Conservation (phyloP, 2,888 invertebrate species). For the Mantis religiosa region DNA sequence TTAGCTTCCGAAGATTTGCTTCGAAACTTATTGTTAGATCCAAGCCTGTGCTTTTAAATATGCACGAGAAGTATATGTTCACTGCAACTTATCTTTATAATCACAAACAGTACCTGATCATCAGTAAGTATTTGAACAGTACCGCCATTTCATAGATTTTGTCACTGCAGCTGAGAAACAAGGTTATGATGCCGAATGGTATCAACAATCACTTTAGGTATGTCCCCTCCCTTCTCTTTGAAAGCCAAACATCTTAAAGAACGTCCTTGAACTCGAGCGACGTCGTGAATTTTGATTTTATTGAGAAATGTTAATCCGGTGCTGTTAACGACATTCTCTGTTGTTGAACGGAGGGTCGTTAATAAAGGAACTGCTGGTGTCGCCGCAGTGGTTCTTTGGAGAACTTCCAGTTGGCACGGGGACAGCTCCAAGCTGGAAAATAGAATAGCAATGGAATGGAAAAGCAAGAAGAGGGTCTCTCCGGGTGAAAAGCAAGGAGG, state of each 20-base stretch:
- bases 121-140: too few relatives aligned
- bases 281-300: not conserved
- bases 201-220: too few relatives aligned
- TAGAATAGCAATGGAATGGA: not conserved
- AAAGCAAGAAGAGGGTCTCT: not conserved
- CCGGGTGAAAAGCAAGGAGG: too few relatives aligned
- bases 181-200: too few relatives aligned
- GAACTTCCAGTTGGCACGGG: not conserved
- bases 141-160: too few relatives aligned
- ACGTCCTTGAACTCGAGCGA: not conserved
- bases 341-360: not conserved
- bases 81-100: too few relatives aligned
- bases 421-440: not conserved
- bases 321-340: not conserved
- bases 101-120: too few relatives aligned
- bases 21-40: too few relatives aligned
- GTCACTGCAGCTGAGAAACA: too few relatives aligned
- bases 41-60: too few relatives aligned
- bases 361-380: not conserved
- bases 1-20: too few relatives aligned
- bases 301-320: not conserved
- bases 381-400: not conserved
- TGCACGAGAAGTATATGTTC: too few relatives aligned
- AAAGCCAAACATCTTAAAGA: not conserved
- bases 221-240: not conserved